A percentile compares a stretch with the other conserved stretches of the same genome.
These are phyloP conservation scores for Amphiura filiformis DNA, from an alignment of 35 echinoderm and acorn worm genomes.

Conservation along the genomic window DNA sequence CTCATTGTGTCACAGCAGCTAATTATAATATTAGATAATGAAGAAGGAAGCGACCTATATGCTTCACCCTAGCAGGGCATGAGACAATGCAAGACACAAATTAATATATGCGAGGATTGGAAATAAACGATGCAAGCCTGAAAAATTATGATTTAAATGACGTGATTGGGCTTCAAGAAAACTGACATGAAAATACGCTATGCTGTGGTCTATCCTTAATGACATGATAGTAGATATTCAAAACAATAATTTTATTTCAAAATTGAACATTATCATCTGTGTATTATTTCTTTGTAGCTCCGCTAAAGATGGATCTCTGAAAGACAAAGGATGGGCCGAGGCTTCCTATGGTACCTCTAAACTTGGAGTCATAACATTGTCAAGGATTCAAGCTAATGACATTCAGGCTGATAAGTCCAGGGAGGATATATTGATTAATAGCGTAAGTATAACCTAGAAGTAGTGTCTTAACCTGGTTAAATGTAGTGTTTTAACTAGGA, in stretches of 20 bases:
- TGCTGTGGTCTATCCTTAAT: neutral
- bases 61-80: no score
- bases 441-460: no score
- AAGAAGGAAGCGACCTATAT: no score
- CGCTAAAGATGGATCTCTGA: slow-evolving; percentile 57
- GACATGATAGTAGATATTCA: neutral
- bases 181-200: neutral
- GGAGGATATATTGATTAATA: slow-evolving; percentile 33
- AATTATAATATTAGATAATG: no score
- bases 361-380: slow-evolving; percentile 50
- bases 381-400: slow-evolving; percentile 22
- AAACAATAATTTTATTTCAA: neutral
- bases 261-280: neutral
- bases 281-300: slow-evolving; percentile 14
- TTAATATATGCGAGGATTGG: no score
- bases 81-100: no score
- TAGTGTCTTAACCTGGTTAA: no score
- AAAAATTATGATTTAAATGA: no score
- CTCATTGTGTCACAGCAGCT: no score
- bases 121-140: no score
- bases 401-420: slow-evolving; percentile 33
- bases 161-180: no score
- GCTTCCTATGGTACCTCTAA: slow-evolving; percentile 71
- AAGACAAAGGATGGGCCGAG: slow-evolving; percentile 52
- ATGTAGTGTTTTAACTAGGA: neutral